These are phyloP conservation scores for Entelurus aequoreus DNA, from an alignment of 2,113 vertebrate genomes.

Conservation along the genomic window DNA sequence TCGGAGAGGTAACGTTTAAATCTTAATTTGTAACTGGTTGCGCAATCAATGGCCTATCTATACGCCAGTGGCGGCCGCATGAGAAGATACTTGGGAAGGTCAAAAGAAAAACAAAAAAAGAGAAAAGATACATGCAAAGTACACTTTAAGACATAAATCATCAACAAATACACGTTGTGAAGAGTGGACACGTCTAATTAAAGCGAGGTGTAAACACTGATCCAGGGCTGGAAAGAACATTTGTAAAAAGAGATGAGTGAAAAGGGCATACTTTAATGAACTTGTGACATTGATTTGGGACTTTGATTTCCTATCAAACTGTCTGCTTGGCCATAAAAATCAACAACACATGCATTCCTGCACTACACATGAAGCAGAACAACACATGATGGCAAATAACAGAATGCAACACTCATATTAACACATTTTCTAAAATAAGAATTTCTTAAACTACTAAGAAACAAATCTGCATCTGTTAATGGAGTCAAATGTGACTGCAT, in stretches of 20 bases:
- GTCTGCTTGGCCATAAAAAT: slow-evolving; percentile 49
- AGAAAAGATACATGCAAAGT: not conserved
- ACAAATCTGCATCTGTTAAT: slow-evolving; percentile 27
- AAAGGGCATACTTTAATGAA: slow-evolving; percentile 69
- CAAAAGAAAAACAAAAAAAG: slow-evolving; percentile 40
- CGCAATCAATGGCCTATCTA: slow-evolving; percentile 69
- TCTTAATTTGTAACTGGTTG: slow-evolving; percentile 74
- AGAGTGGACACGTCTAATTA: slow-evolving; percentile 58
- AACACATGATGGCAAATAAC: slow-evolving; percentile 14
- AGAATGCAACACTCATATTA: slow-evolving; percentile 2
- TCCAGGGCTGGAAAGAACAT: slow-evolving; percentile 45
- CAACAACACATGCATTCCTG: slow-evolving; percentile 33
- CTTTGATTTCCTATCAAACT: slow-evolving; percentile 71
- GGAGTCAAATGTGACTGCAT: slow-evolving; percentile 43
- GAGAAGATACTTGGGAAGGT: slow-evolving; percentile 66
- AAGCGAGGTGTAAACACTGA: slow-evolving; percentile 45
- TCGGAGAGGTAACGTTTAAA: slow-evolving; percentile 75
- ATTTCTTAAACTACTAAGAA: slow-evolving; percentile 30
- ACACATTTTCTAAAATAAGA: too few species aligned
- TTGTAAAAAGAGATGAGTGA: slow-evolving; percentile 49
- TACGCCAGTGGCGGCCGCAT: slow-evolving; percentile 61
- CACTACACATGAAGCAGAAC: slow-evolving; percentile 14
- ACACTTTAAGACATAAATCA: not conserved
- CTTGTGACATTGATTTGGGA: slow-evolving; percentile 67
- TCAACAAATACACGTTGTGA: slow-evolving; percentile 6